These are phyloP conservation scores for Clarias platycephalus DNA, from an alignment of 2,797 vertebrate species.

Conservation along the genomic window DNA sequence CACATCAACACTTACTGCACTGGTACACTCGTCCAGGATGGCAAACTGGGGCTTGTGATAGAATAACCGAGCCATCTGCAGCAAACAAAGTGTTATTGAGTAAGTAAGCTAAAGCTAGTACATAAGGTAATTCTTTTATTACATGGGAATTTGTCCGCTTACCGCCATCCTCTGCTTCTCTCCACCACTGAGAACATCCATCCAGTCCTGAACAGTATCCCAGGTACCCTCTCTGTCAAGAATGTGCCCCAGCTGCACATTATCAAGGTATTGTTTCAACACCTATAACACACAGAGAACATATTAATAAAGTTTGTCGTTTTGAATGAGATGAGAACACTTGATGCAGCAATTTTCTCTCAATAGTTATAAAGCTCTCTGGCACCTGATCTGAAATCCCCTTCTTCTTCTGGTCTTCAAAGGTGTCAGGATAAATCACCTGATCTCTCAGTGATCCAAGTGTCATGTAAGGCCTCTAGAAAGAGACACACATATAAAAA, in stretches of 20 bases:
- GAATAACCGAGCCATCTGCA: constrained; percentile 94
- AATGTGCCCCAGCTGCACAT: constrained; percentile 93
- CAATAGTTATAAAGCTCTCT: not conserved
- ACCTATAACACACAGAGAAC: constrained; percentile 72
- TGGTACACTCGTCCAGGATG: constrained; percentile 97
- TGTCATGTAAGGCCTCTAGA: constrained; percentile 97
- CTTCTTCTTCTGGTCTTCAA: constrained; percentile 87
- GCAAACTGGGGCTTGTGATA: constrained; percentile 99
- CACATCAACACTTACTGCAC: constrained; percentile 96
- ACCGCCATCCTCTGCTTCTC: constrained; percentile 99
- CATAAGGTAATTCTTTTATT: not conserved
- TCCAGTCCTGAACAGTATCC: constrained; percentile 95
- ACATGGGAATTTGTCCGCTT: constrained; percentile 57
- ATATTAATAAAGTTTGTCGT: not conserved
- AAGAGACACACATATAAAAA: constrained; percentile 8
- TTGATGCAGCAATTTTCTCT: not conserved
- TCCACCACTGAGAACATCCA: constrained; percentile 97
- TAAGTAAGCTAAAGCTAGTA: not conserved
- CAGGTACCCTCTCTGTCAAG: constrained; percentile 91
- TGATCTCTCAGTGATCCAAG: constrained; percentile 94
- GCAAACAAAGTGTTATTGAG: not conserved
- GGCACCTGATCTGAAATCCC: constrained; percentile 88
- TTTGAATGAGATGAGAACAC: not conserved
- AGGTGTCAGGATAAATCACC: constrained; percentile 95
- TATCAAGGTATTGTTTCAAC: constrained; percentile 94